Base-by-base conservation (phyloP, 2,113 vertebrate species). In the Ctenomys sociabilis region DNA sequence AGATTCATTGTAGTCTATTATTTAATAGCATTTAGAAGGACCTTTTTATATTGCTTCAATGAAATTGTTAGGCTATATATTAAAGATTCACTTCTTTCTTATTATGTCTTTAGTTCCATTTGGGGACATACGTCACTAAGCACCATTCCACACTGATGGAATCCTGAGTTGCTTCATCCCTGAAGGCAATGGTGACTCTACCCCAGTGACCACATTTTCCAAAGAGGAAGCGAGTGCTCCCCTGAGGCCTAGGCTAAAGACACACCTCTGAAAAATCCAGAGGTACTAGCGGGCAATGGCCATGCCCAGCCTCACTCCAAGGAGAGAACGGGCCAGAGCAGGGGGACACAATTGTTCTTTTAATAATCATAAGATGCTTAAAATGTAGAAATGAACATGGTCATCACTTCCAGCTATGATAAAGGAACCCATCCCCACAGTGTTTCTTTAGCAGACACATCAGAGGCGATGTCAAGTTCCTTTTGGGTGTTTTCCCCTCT, bases 11-110 rank as follows among this genome's bases (percentile, higher is more conserved):
- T 86, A 66, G 88, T 95, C 82, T 73, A 88, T 93, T 93, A 96
- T 96, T 96, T 90, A 96, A 89, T 88, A 91, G 92, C 78, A 83
- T 81, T 91, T 86, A 85, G 91, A 91, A 94, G 72, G 77, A 75
- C 28, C 7, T 90, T 82, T 95, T 96, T 68, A 73, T 91, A 88
- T 66, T 85, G 64, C 68, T 88, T 90, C 91, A 83, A 26, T 94
- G 52, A 93, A 91, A 70, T 21, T 21, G 63, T 93, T 92, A 85
- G 92, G 59, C 86, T 83, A 73, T 61, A 85, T 66, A 91, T 95
- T 83, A 84, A 94, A 95, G 73, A 75, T 83, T 95, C 54, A 68
- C 12, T 78, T 96, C 22, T 70, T 66, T 90, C 93, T 91, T 80
- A 89, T 78, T 40, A 88, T n/a, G 19, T 57, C 8, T 21, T 90